Evolutionary conservation across 1,140 invertebrate species (phyloP).

Genomic region (Drosophila hydei): DNA sequence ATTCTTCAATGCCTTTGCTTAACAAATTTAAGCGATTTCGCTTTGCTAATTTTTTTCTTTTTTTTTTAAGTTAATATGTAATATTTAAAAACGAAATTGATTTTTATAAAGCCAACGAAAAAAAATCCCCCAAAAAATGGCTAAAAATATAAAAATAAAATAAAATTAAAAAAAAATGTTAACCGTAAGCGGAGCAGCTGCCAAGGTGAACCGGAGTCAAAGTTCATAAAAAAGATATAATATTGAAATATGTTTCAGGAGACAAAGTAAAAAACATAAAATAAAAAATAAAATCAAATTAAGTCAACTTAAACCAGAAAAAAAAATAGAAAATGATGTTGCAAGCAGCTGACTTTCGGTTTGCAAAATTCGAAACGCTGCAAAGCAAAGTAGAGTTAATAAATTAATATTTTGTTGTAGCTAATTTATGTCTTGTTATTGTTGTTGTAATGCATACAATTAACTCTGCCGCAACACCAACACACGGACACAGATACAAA

Average conservation of each 20-base stretch:
- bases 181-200: conserved; percentile 39
- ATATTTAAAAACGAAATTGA: conserved; percentile 14
- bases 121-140: conserved; percentile 8
- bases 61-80: conserved; percentile 1
- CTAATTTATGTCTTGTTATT: conserved; percentile 72
- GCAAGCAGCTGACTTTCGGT: conserved; percentile 64
- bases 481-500: conserved; percentile 7
- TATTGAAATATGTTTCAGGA: conserved; percentile 58
- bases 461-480: conserved; percentile 41
- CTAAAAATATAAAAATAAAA: conserved; percentile 11
- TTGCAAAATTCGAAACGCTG: conserved; percentile 69
- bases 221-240: conserved; percentile 53
- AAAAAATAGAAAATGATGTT: conserved; percentile 21
- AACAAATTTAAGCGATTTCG: conserved; percentile 1
- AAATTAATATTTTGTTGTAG: conserved; percentile 75
- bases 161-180: background rate
- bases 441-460: conserved; percentile 56
- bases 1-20: background rate
- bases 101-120: background rate
- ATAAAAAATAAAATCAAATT: conserved; percentile 14
- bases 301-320: conserved; percentile 14
- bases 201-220: conserved; percentile 68
- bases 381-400: conserved; percentile 53
- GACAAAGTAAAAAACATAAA: conserved; percentile 9
- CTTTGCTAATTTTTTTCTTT: background rate